Conservation (phyloP, 2,113 vertebrate species). For the Sebastes schlegelii region DNA sequence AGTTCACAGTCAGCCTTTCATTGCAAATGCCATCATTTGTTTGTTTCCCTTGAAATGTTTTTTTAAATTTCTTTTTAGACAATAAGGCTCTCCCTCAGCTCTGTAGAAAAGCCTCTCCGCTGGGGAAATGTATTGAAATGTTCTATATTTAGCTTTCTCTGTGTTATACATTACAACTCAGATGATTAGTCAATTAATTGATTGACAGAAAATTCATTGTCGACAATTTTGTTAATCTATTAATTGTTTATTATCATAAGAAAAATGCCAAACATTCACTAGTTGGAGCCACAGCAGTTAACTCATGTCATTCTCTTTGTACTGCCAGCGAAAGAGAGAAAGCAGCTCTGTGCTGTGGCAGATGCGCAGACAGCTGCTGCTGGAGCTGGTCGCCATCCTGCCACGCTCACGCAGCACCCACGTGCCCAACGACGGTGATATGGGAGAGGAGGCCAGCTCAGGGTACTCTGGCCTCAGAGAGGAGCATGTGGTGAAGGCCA, state of each 20-base stretch:
- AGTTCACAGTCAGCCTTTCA: background rate
- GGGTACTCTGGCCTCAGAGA: conserved; percentile 94
- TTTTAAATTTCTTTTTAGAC: background rate
- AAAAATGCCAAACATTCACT: background rate
- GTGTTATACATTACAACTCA: background rate
- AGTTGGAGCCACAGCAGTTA: background rate
- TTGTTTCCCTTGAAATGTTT: background rate
- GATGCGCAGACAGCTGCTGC: conserved; percentile 96
- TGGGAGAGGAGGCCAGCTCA: conserved; percentile 83
- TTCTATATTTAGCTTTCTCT: background rate
- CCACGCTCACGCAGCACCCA: conserved; percentile 92
- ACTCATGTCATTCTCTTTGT: conserved; percentile 6
- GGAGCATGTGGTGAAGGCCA: conserved; percentile 97
- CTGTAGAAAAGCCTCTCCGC: background rate
- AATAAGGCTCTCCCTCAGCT: background rate
- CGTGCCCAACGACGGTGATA: conserved; percentile 85
- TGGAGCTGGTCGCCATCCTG: conserved; percentile 95
- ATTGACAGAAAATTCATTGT: background rate
- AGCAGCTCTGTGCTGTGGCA: conserved; percentile 98
- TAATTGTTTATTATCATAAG: background rate
- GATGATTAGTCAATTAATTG: background rate
- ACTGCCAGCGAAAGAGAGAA: conserved; percentile 90
- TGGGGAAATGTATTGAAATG: background rate
- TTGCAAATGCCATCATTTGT: conserved; percentile 2
- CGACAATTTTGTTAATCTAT: background rate